Percentiles rank a stretch among this genome's conserved stretches.
phyloP scores from a whole-genome alignment of 2,888 invertebrate species.

The Epinotia nisella region DNA sequence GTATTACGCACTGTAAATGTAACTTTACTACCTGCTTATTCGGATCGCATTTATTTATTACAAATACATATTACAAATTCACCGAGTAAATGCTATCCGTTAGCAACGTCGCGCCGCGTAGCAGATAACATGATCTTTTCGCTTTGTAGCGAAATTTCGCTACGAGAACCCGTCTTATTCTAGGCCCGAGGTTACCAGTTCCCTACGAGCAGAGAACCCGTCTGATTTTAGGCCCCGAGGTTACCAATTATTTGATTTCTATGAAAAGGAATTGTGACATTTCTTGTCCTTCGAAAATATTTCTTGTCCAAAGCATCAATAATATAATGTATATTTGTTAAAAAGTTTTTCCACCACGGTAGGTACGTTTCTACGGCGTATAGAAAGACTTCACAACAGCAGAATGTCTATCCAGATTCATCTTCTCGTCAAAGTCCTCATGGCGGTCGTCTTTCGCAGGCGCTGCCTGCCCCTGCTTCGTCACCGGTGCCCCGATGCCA shows the following conservation, averaged over 20 bases:
- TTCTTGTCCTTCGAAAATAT: not conserved
- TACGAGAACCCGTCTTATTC: not conserved
- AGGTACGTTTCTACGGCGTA: not conserved
- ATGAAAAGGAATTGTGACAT: too few species aligned
- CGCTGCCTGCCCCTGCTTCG: slow-evolving; percentile 9
- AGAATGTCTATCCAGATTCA: slow-evolving; percentile 12
- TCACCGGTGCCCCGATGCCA: slow-evolving; percentile 59
- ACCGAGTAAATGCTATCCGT: too few species aligned
- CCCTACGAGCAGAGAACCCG: too few species aligned
- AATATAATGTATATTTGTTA: not conserved
- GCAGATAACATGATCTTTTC: too few species aligned
- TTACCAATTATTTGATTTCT: too few species aligned
- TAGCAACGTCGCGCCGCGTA: too few species aligned
- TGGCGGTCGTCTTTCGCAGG: not conserved
- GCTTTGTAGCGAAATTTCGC: not conserved
- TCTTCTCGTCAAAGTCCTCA: slow-evolving; percentile 6
- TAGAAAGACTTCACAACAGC: slow-evolving; percentile 25
- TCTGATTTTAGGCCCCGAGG: not conserved
- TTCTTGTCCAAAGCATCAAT: not conserved
- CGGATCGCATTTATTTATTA: too few species aligned
- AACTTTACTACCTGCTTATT: too few species aligned
- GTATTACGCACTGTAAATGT: too few species aligned
- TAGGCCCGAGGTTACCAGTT: too few species aligned
- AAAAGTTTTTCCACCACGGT: not conserved
- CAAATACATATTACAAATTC: too few species aligned